Base-by-base conservation (phyloP, 2,113 vertebrate species). In the Lycocorax pyrrhopterus region DNA sequence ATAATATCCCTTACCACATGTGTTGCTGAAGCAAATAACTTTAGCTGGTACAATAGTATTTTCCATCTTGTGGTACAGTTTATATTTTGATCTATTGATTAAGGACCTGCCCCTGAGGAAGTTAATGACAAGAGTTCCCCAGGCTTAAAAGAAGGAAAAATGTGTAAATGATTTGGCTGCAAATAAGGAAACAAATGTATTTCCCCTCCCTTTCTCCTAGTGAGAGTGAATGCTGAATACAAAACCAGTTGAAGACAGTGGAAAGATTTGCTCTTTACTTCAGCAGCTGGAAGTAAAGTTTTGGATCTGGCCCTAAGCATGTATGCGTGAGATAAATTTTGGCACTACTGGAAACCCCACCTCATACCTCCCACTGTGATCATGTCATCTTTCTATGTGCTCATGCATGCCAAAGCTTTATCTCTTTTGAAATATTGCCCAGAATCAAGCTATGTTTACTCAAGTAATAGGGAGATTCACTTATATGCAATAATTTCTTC, bases 321-420 rank as follows among this genome's bases (percentile, higher is more conserved):
- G 27, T 53, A 95, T 87, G 68, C 93, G 73, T 93, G 92, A 95
- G 68, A 96, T n/a, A 94, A 89, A 91, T 80, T 96, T 96, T 98
- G 97, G 96, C 97, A 96, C 95, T 92, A 67, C 55, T 91, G 56
- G 52, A 84, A 94, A 44, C 96, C 95, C 91, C 97, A 96, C 98
- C 98, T 96, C 86, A 98, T 97, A 98, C 98, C 98, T 98, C 98
- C 98, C 98, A 98, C 97, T 51, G 72, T 14, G 98, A 97, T 76
- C 39, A 94, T 97, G 96, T 93, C 97, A 71, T 96, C 78, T 93
- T 96, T 95, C 95, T 97, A 95, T 98, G 83, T 96, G 98, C 94
- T 98, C 16, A 6, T 97, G 93, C 97, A 95, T 91, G 97, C 87
- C 96, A 92, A 67, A 90, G 84, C 87, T 97, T 96, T 97, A 90